A percentile compares a stretch with the other conserved stretches of the same genome.
Conservation (phyloP, 2,888 invertebrate species). For the Nemotelus pantherinus region DNA sequence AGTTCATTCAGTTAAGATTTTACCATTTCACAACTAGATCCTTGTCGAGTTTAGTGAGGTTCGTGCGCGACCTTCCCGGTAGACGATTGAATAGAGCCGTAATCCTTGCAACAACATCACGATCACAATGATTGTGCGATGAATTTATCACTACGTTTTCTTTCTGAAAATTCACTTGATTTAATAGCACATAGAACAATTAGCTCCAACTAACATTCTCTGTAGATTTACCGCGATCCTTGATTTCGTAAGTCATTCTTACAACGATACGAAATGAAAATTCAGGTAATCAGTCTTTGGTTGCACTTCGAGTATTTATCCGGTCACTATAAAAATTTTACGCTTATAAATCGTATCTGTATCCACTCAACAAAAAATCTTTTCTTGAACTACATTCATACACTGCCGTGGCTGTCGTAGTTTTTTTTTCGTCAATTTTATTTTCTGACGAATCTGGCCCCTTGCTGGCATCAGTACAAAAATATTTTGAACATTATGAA, state of each 20-base stretch:
- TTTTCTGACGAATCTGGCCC: constrained; percentile 9
- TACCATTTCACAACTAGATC: constrained; percentile 19
- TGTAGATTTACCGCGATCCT: constrained; percentile 10
- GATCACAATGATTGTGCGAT: constrained; percentile 3
- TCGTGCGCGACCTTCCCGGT: constrained; percentile 16
- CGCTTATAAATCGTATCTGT: background rate
- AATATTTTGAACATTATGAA: constrained; percentile 28
- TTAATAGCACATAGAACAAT: background rate
- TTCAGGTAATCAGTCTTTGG: background rate
- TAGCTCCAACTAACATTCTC: background rate
- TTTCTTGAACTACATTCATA: constrained; percentile 32
- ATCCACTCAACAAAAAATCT: constrained; percentile 5
- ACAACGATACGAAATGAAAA: background rate
- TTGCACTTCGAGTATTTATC: background rate
- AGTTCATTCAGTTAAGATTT: background rate
- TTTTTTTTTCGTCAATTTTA: no score
- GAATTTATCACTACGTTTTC: background rate
- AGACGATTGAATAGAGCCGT: constrained; percentile 14
- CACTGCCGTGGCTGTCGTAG: background rate
- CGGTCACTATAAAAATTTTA: background rate
- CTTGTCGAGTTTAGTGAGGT: background rate
- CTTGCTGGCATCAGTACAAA: constrained; percentile 27
- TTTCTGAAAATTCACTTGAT: background rate
- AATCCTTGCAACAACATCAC: constrained; percentile 15
- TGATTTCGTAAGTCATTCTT: constrained; percentile 6